Conservation (phyloP, 2,113 vertebrate genomes). For the Oreocharis arfaki region DNA sequence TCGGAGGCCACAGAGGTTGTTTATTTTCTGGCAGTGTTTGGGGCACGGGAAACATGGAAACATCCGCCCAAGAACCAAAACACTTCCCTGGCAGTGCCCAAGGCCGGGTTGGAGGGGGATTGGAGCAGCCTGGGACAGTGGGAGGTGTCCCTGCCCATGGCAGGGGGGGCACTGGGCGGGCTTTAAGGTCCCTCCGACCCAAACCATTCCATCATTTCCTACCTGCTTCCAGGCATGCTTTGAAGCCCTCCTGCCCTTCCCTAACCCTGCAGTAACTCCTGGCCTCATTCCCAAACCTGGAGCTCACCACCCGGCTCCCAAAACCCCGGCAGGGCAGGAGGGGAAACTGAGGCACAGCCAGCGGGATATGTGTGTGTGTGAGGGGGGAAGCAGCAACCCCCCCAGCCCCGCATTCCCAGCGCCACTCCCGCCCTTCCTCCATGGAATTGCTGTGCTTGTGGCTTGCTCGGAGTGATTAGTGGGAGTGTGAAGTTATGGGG, state of each 20-base stretch:
- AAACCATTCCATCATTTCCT: background rate
- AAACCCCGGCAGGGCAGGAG: fast-evolving
- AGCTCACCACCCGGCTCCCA: fast-evolving
- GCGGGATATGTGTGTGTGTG: too few relatives aligned
- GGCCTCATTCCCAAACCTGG: background rate
- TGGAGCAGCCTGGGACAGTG: fast-evolving
- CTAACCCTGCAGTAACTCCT: background rate
- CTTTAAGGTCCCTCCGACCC: background rate
- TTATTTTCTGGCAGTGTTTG: background rate
- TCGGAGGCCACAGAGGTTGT: background rate
- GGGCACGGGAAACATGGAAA: background rate
- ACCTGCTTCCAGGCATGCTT: fast-evolving
- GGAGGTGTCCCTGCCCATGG: background rate
- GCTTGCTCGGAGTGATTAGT: constrained; percentile 6
- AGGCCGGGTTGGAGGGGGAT: background rate
- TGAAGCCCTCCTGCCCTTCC: background rate
- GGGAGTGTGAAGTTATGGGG: constrained; percentile 40
- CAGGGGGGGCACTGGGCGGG: fast-evolving
- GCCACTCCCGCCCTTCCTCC: fast-evolving
- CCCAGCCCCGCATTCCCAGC: background rate
- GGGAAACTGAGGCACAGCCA: background rate
- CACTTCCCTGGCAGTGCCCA: background rate
- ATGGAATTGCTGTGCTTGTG: background rate
- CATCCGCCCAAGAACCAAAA: background rate
- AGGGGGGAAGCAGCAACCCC: background rate